phyloP scores from a whole-genome alignment of 1,140 invertebrate genomes.

The Daktulosphaira vitifoliae region DNA sequence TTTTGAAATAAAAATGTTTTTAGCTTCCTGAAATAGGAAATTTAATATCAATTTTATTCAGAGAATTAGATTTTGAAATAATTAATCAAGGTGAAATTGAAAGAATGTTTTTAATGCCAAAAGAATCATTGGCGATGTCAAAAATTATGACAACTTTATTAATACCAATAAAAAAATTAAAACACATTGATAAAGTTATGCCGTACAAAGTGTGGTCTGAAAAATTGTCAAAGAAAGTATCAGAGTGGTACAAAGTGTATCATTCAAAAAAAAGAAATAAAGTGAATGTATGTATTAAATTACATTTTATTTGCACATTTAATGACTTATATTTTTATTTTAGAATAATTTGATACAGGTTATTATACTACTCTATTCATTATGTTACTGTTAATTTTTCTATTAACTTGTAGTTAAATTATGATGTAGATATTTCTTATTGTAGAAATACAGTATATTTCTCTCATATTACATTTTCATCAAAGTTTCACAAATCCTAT shows the following conservation, averaged over 20 bases:
- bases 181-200: background rate
- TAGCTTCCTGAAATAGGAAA: constrained; percentile 18
- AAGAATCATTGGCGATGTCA: constrained; percentile 20
- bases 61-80: background rate
- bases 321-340: background rate
- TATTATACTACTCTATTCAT: background rate
- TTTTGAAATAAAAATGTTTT: constrained; percentile 1
- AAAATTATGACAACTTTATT: constrained; percentile 28
- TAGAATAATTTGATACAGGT: background rate
- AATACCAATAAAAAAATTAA: constrained; percentile 1
- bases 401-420: background rate
- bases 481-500: too few species aligned
- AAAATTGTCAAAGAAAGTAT: constrained; percentile 7
- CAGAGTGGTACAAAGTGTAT: constrained; percentile 9
- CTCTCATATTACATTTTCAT: too few species aligned
- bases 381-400: background rate
- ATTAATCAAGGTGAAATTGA: constrained; percentile 32
- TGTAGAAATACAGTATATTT: too few species aligned
- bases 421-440: too few species aligned
- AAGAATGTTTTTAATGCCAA: constrained; percentile 34
- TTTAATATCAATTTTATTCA: constrained; percentile 23
- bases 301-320: background rate
- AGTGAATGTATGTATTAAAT: constrained; percentile 1
- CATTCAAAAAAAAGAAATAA: constrained; percentile 11
- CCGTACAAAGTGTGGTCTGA: constrained; percentile 2